Evolutionary conservation across 2,113 vertebrate genomes (phyloP), one percentile per base, ranked within the genome.

Genomic region (Hydropotes inermis): DNA sequence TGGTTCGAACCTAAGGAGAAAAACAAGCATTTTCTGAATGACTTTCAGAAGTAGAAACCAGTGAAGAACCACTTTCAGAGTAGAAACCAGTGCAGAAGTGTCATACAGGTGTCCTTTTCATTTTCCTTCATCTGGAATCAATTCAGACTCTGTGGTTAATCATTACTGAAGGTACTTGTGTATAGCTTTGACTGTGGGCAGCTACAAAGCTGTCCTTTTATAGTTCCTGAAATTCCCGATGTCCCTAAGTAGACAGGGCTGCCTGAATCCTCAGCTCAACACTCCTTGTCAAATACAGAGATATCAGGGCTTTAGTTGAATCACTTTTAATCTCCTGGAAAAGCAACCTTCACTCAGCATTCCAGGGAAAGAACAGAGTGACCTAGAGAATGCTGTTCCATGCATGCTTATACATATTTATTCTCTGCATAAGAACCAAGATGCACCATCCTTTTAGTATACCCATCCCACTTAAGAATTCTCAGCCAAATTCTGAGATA

Each of bases 1-100:
- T 98, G 95, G 98, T 99, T 43, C 94, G 98, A 94, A 99, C 98
- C 99, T 99, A 60, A 1, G 82, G 64, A 98, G 95, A 95, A 88
- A 76, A 95, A 54, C 0, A 61, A 94, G 79, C 47, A 93, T 87
- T 90, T 91, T 91, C 85, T 39, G 17, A 25, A 43, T 76, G 52
- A 81, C 21, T 94, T 90, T 52, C 67, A 58, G 21, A 74, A 79
- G 82, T 16, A 36, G 47, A 93, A 94, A 92, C 5, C 23, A 84
- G 47, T 3, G 55, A 33, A 50, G 47, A 88, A 60, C 57, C 57
- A 58, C 23, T 4, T 27, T 58, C 57, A 70, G 81, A 78, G 83
- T 15, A 39, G 45, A 93, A 93, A 93, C 3, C 21, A 82, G 27
- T 3, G 52, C 28, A 33, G 52, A 87, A 64, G 33, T 27, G 55